phyloP scores from a whole-genome alignment of 2,113 vertebrate species.

The Varanus salvator region DNA sequence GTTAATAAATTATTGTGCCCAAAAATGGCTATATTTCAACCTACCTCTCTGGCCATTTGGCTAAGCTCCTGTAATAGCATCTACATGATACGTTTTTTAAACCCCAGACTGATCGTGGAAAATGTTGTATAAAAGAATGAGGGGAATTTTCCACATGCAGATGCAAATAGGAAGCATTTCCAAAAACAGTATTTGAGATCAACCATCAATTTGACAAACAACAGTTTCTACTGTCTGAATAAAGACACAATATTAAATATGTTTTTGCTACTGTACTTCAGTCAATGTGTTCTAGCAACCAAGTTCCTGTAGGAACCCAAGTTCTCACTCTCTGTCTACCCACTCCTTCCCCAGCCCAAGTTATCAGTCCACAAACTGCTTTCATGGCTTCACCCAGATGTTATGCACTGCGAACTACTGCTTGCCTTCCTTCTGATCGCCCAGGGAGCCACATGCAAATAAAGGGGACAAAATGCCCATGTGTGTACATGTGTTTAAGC shows the following conservation, averaged over 20 bases:
- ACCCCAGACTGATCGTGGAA: too few species aligned
- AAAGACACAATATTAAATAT: neutral
- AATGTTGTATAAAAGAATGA: neutral
- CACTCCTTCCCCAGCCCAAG: neutral
- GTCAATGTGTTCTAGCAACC: neutral
- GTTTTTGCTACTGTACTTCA: neutral
- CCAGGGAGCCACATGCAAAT: neutral
- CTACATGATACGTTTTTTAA: neutral
- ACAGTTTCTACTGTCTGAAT: conserved; percentile 27
- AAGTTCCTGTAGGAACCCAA: neutral
- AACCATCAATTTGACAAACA: neutral
- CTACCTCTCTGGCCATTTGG: conserved; percentile 1
- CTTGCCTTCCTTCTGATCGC: neutral
- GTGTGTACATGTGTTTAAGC: neutral
- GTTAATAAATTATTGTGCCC: neutral
- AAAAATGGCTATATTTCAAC: conserved; percentile 43
- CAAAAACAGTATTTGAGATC: neutral
- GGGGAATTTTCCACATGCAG: neutral
- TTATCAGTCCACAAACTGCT: neutral
- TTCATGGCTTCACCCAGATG: neutral
- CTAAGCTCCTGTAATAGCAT: conserved; percentile 47
- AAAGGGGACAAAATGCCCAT: neutral
- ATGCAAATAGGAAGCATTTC: neutral
- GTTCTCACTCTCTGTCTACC: neutral
- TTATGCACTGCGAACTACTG: neutral